Evolutionary conservation across 2,797 vertebrate species (phyloP).

Genomic region (Masticophis lateralis): DNA sequence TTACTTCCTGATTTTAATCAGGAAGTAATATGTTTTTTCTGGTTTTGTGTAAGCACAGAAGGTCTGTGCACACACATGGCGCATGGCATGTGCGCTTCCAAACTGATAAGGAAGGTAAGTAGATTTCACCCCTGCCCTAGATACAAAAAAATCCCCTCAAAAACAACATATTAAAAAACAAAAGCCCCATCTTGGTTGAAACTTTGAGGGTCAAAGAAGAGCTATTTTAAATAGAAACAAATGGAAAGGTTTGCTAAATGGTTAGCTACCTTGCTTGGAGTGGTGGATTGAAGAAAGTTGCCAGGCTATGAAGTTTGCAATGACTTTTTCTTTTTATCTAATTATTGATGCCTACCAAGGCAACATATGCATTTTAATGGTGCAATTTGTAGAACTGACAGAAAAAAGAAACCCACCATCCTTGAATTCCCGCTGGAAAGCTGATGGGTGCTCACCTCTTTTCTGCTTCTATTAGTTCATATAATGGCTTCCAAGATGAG

Average conservation of each 20-base stretch:
- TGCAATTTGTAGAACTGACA: conserved; percentile 58
- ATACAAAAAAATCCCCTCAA: not conserved
- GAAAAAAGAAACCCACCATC: conserved; percentile 23
- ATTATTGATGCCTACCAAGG: conserved; percentile 46
- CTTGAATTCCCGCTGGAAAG: conserved; percentile 60
- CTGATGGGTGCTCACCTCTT: conserved; percentile 57
- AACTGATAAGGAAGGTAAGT: too few species aligned
- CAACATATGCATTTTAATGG: conserved; percentile 66
- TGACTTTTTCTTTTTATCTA: conserved; percentile 32
- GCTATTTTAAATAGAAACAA: not conserved
- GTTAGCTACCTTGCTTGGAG: not conserved
- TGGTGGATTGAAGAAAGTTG: conserved; percentile 36
- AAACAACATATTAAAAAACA: not conserved
- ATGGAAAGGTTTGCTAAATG: not conserved
- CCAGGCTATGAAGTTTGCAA: conserved; percentile 39
- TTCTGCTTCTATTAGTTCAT: conserved; percentile 57
- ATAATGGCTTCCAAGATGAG: conserved; percentile 60
- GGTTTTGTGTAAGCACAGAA: too few species aligned
- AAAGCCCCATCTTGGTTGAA: not conserved
- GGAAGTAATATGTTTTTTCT: too few species aligned
- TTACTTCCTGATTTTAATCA: too few species aligned
- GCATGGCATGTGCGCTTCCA: too few species aligned
- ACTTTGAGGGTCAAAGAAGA: not conserved
- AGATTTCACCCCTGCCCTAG: not conserved
- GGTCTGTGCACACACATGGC: too few species aligned